Base-by-base conservation (phyloP, 1,140 invertebrate genomes). In the Platyura marginata region DNA sequence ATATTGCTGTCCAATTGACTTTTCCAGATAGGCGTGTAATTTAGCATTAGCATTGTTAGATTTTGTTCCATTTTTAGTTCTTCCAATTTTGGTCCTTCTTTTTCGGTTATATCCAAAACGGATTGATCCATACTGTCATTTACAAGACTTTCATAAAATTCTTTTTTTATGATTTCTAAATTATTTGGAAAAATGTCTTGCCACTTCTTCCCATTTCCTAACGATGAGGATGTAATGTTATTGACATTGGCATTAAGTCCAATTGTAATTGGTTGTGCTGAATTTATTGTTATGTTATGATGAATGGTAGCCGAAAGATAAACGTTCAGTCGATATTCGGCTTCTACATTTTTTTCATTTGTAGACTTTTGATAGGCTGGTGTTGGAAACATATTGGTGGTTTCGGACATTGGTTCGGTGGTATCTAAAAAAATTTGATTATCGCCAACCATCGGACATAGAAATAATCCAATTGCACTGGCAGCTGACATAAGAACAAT, bases 401-500 rank as follows among this genome's bases (percentile, higher is more conserved):
- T 45, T 3, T 23, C 32, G 33, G 16, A 20, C 10, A 9, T 48
- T 53, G 36, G 2, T 3, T 10, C 22, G 32, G 25, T 21, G 41
- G 32, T 35, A 3, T 35, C 46, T 10, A 36, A 56, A 36, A 6
- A 29, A 5, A n/a, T 32, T 1, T 29, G 11, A 9, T 19, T 10
- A 10, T 47, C 51, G 11, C 49, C 53, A 40, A 45, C 42, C 23
- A 51, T 45, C 15, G 51, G 55, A 20, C 59, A 62, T 3, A 59
- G 40, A 5, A 55, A 40, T 42, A 66, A 42, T 15, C 57, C 60
- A 10, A 57, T 50, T 46, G 63, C 71, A 61, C 71, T 74, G 4
- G 72, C 65, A 43, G 70, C 52, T 6, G 76, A 74, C 76, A 91
- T 88, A 23, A 86, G 64, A 21, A 78, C 70, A 43, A 89, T 78